These are phyloP conservation scores for Labeo rohita DNA, from an alignment of 2,113 vertebrate species.

Conservation along the genomic window DNA sequence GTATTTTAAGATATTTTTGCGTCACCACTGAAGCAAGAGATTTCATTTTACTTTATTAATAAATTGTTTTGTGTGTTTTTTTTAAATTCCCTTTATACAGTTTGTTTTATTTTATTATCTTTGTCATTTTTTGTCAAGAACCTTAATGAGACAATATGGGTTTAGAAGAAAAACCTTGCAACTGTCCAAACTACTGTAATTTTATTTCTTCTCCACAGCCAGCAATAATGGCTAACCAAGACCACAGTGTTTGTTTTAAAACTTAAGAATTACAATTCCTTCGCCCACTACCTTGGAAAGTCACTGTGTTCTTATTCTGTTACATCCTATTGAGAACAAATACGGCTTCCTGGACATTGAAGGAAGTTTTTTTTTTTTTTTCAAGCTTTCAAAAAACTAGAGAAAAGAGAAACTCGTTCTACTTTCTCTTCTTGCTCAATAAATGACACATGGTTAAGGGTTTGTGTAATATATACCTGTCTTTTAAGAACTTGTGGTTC, in stretches of 20 bases:
- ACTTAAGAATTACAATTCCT: conserved; percentile 4
- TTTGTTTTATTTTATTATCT: background rate
- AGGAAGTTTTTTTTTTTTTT: conserved; percentile 1
- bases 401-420: background rate
- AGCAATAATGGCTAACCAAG: conserved; percentile 43
- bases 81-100: background rate
- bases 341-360: background rate
- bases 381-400: conserved; percentile 20
- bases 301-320: conserved; percentile 37
- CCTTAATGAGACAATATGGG: background rate
- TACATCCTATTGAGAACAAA: conserved; percentile 38
- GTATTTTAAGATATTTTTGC: background rate
- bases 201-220: conserved; percentile 7
- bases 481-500: conserved; percentile 10
- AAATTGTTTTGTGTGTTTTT: background rate
- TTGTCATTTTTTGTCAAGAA: background rate
- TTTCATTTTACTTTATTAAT: background rate
- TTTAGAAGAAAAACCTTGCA: conserved; percentile 3
- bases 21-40: background rate
- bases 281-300: conserved; percentile 35
- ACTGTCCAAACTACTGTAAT: conserved; percentile 20
- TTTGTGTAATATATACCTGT: conserved; percentile 9
- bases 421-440: conserved; percentile 9
- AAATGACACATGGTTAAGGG: conserved; percentile 10
- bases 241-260: conserved; percentile 55